Percentiles rank a stretch among this genome's conserved stretches.
These are phyloP conservation scores for Urocitellus parryii DNA, from an alignment of 2,113 vertebrate genomes.

Conservation along the genomic window DNA sequence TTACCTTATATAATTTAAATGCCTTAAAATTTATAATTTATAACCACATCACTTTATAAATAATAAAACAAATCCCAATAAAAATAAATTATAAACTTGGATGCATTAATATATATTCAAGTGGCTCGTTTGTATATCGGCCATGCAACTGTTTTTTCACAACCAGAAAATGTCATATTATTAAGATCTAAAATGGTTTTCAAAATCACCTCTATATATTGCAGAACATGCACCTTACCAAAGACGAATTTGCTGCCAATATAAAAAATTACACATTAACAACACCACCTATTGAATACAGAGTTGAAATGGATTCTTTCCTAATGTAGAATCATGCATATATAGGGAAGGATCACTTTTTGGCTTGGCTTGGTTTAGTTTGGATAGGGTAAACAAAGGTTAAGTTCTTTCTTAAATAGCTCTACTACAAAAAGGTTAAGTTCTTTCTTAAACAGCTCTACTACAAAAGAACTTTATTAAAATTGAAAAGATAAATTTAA, in stretches of 20 bases:
- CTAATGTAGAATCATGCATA: background rate
- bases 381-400: background rate
- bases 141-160: background rate
- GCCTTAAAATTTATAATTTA: background rate
- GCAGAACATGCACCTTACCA: background rate
- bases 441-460: background rate
- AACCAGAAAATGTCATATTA: background rate
- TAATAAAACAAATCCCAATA: background rate
- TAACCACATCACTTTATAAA: background rate
- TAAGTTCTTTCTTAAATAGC: background rate
- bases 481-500: background rate
- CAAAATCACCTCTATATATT: background rate
- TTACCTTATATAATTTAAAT: slow-evolving; percentile 20
- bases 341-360: background rate
- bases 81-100: background rate
- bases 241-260: background rate
- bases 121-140: background rate
- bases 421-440: background rate
- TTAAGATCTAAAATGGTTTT: background rate
- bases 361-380: background rate
- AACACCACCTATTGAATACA: background rate
- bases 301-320: background rate
- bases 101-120: background rate
- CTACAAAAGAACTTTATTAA: background rate
- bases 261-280: background rate